Percentiles rank a stretch among this genome's conserved stretches.
Evolutionary conservation across 2,888 invertebrate genomes (phyloP).

Genomic region (Clivina fossor): DNA sequence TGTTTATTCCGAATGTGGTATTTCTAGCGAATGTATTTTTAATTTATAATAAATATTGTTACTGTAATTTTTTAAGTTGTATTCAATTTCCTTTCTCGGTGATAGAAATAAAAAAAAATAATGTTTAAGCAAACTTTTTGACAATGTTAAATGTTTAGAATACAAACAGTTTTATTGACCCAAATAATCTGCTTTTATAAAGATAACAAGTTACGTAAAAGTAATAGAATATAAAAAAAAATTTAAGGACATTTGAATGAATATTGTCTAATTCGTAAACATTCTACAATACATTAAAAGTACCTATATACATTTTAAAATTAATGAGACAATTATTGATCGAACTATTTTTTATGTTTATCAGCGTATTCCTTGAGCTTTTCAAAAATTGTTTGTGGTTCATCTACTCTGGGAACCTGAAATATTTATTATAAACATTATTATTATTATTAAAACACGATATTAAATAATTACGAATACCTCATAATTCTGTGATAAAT

Average conservation of each 20-base stretch:
- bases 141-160: no score
- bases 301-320: conserved; percentile 24
- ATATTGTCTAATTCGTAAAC: not conserved
- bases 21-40: conserved; percentile 20
- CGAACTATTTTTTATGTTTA: conserved; percentile 56
- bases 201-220: no score
- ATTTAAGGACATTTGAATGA: conserved; percentile 7
- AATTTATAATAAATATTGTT: no score
- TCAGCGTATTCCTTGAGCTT: conserved; percentile 72
- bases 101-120: no score
- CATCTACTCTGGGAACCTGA: conserved; percentile 83
- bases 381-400: conserved; percentile 72
- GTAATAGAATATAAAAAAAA: no score
- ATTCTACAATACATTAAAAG: conserved; percentile 14
- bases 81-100: no score
- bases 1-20: no score
- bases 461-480: conserved; percentile 52
- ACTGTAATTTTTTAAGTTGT: no score
- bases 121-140: no score
- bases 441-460: conserved; percentile 12
- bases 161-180: no score
- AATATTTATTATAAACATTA: conserved; percentile 38
- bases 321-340: conserved; percentile 36
- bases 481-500: conserved; percentile 75
- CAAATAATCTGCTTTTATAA: no score